These are phyloP conservation scores for Corticium candelabrum DNA, from an alignment of 37 sponge, comb jelly and placozoan genomes.

Conservation along the genomic window DNA sequence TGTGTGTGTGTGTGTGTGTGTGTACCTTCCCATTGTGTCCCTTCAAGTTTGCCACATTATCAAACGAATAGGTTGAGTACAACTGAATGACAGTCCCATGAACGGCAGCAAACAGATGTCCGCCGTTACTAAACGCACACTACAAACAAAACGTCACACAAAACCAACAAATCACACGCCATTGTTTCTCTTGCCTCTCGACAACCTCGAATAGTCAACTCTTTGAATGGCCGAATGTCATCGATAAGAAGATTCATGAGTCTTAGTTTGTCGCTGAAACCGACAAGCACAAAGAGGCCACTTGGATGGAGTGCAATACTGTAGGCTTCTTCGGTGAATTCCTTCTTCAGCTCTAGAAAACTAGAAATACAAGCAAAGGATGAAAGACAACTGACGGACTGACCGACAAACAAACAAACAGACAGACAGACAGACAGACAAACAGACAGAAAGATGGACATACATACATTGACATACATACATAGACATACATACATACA, in stretches of 20 bases:
- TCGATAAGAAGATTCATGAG: constrained; percentile 91
- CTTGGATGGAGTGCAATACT: constrained; percentile 91
- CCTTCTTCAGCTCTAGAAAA: constrained; percentile 71
- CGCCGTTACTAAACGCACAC: constrained; percentile 93
- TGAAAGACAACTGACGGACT: not conserved
- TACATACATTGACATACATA: no score
- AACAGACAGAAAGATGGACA: no score
- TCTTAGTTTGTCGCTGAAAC: constrained; percentile 94
- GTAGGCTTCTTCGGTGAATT: constrained; percentile 95
- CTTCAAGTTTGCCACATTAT: constrained; percentile 89
- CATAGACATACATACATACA: no score
- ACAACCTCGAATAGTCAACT: constrained; percentile 90
- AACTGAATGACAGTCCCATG: constrained; percentile 92
- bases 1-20: not conserved
- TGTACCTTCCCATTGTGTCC: constrained; percentile 98
- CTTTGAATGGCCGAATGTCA: constrained; percentile 85
- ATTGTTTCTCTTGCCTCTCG: constrained; percentile 46
- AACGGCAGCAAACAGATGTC: constrained; percentile 92
- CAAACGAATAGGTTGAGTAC: constrained; percentile 81
- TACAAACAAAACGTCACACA: constrained; percentile 12
- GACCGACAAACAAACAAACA: no score
- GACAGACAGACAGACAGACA: no score
- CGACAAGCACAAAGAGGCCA: constrained; percentile 88
- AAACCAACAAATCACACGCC: not conserved
- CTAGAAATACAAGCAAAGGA: no score